Evolutionary conservation across 2,888 invertebrate species (phyloP), one percentile per base, ranked within the genome.

Genomic region (Helleia helle): DNA sequence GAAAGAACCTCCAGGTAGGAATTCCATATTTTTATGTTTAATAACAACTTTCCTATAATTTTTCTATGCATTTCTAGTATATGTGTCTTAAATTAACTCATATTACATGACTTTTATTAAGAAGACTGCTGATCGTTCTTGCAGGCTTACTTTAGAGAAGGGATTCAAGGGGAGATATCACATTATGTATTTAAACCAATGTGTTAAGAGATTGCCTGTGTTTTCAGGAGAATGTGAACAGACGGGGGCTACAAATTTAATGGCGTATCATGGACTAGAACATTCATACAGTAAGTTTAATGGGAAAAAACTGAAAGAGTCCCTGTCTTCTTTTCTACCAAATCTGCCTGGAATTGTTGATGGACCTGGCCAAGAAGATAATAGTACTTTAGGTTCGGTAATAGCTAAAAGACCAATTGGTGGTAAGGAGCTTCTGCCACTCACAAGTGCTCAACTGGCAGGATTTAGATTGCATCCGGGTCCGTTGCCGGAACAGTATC

Each of bases 221-320:
- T 49, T 56, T 57, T 41, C 71, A 94, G 95, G 90, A 77, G 93
- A 94, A 87, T 94, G 94, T 71, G 96, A 96, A 79, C 83, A 96
- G 57, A 98, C 97, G 48, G 98, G 98, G 50, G 96, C 97, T 61
- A 96, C 94, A 56, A 98, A 98, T 88, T 91, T 98, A 76, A 97
- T 98, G 95, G 93, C 93, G 65, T 93, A 95, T 87, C 94, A 98
- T 90, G 95, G 95, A 54, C 88, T 98, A 50, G 97, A 98, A 83
- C 97, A 98, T 83, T 96, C 97, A 12, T 96, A 97, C 76, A 97
- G 94, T 81, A 98, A 97, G 88, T 97, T 97, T 83, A 97, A 95
- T 85, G 97, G 96, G 39, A 96, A 97, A 67, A 97, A 97, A 80
- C 88, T 96, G 9, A 95, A 97, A 70, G 97, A 98, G 73, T 96